Base-by-base conservation (phyloP, 2,888 invertebrate species). In the Stenodema calcarata region DNA sequence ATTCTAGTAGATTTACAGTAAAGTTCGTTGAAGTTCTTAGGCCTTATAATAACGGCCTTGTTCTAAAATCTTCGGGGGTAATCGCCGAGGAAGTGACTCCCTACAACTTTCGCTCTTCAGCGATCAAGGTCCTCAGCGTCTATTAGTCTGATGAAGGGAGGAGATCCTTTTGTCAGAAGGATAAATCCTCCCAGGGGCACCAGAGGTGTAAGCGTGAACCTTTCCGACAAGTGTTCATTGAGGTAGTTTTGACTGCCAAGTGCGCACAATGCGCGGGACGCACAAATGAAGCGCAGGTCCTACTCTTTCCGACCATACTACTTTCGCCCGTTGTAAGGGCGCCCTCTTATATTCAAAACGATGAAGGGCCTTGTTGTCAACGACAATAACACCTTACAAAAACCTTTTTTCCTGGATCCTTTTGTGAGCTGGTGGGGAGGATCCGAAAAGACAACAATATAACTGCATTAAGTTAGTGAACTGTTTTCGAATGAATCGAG, bases 231-330 rank as follows among this genome's bases (percentile, higher is more conserved):
- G 84, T 84, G 84, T 47, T 84, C 84, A 84, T 84, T 84, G 84
- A 84, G 84, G 73, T 84, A 84, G 84, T 84, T 83, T 84, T 75
- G 84, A 73, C 73, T 44, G 84, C 42, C 16, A 73, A 75, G 73
- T 75, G 23, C 84, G 35, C 41, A 47, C 82, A 82, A 82, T 69
- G 69, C 70, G 50, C 78, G 47, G 54, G 44, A 80, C 44, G 41
- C 70, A 84, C 84, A 84, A 84, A 75, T 75, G 84, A 84, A 73
- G 84, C 84, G 84, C 84, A 84, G 84, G 84, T 84, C 84, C 84
- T 75, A 84, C 75, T 73, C 84, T 73, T 84, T 78, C n/a, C 28
- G 84, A 42, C 84, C 47, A 84, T 84, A 73, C 84, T 84, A 73
- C 84, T 84, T 84, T 47, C 42, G 23, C 73, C 50, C 54, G 28